Evolutionary conservation across 2,888 invertebrate species (phyloP), one percentile per base, ranked within the genome.

Genomic region (Drosophila dives): DNA sequence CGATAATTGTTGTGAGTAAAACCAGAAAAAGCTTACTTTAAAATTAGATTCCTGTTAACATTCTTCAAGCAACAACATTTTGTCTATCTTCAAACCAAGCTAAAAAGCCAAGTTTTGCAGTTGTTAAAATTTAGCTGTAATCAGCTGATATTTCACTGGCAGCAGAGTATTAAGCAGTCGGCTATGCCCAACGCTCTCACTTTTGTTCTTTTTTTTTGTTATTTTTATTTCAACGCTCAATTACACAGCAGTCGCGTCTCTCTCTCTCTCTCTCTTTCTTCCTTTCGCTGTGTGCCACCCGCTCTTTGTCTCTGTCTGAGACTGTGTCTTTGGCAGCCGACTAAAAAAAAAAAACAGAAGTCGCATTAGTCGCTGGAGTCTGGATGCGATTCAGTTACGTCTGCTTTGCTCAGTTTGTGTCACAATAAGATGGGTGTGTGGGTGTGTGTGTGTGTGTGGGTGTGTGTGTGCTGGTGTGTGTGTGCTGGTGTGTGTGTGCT

Each of bases 201-300:
- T 45, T 20, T 45, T 45, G 29, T 29, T 45, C 3, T 20, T 20
- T 7, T 36, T 36, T 6, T 36, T 36, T 36, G 6, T 15, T 15
- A 2, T 2, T 8, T 40, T 50, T n/a, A 20, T 58, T 50, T 61
- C 74, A 68, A 76, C 64, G 74, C 68, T 76, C 76, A 78, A 76
- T 76, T 76, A 64, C 76, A 55, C 78, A 77, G 54, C 45, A 76
- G 64, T 36, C 58, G 55, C 50, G 20, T 45, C 32, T n/a, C 38
- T 7, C 20, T 42, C 2, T 34, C 23, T 17, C 17, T 40, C 3
- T 5, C 20, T 36, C 54, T 61, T 10, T 33, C 45, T 11, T 11
- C 15, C 17, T 33, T 2, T 42, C 42, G 8, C 23, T 29, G 4
- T n/a, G 2, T 40, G 10, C n/a, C 40, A n/a, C 26, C 33, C 17